Evolutionary conservation across 2,797 vertebrate species (phyloP).

Genomic region (Choloepus didactylus): DNA sequence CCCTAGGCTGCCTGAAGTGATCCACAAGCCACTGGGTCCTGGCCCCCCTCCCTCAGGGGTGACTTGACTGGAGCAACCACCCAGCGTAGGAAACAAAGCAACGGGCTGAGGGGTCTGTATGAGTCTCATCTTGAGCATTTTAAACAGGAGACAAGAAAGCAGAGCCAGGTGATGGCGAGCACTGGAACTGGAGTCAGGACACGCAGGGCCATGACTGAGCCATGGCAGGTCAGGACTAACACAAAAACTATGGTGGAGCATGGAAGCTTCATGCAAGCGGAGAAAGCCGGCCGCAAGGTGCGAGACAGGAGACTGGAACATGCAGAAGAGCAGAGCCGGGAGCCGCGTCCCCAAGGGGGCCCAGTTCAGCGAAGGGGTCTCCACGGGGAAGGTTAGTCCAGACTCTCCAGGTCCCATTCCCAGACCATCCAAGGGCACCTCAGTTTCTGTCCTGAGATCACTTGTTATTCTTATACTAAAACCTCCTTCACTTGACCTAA

Average conservation of each 20-base stretch:
- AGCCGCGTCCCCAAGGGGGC: neutral
- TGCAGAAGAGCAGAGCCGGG: neutral
- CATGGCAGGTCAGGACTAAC: neutral
- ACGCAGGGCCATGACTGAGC: accelerated
- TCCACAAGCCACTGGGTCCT: neutral
- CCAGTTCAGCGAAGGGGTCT: neutral
- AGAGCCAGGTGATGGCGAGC: neutral
- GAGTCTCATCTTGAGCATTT: neutral
- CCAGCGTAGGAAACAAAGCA: neutral
- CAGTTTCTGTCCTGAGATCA: neutral
- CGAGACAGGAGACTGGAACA: neutral
- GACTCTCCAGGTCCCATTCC: neutral
- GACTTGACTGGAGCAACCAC: neutral
- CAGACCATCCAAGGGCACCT: neutral
- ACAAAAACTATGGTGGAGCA: neutral
- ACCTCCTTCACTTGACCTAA: neutral
- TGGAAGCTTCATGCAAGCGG: neutral
- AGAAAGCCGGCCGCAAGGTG: neutral
- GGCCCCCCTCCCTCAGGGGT: neutral
- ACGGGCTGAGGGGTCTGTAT: neutral
- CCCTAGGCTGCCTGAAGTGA: neutral
- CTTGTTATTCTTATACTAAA: neutral
- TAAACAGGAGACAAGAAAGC: neutral
- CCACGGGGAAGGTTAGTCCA: neutral
- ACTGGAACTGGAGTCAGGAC: neutral